A percentile compares a stretch with the other conserved stretches of the same genome.
phyloP scores from a whole-genome alignment of 2,888 invertebrate genomes.

The Ectropis crepuscularia region DNA sequence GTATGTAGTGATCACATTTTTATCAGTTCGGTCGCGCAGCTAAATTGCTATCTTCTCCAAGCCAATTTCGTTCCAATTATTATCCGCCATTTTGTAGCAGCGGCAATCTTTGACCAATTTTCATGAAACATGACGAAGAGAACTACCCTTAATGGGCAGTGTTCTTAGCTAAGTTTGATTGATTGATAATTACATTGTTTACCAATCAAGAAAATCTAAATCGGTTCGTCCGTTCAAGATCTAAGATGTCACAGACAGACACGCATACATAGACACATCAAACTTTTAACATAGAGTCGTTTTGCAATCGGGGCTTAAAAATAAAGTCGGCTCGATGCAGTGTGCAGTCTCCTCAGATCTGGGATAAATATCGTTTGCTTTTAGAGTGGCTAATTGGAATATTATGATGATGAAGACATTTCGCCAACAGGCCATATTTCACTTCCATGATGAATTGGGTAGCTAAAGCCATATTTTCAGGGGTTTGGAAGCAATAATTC shows the following conservation, averaged over 20 bases:
- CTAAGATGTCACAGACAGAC: not conserved
- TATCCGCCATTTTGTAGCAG: too few species aligned
- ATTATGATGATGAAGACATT: slow-evolving; percentile 33
- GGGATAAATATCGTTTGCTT: slow-evolving; percentile 31
- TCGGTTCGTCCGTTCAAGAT: too few species aligned
- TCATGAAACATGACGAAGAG: too few species aligned
- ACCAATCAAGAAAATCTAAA: too few species aligned
- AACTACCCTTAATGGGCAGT: too few species aligned
- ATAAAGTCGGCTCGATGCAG: not conserved
- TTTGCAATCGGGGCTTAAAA: not conserved
- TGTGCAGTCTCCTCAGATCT: not conserved
- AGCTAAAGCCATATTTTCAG: slow-evolving; percentile 9
- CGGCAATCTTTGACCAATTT: too few species aligned
- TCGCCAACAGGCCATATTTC: slow-evolving; percentile 24
- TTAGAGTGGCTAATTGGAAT: slow-evolving; percentile 33
- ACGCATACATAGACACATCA: not conserved
- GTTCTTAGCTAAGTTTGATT: too few species aligned
- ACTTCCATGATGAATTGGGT: slow-evolving; percentile 21
- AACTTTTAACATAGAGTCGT: not conserved
- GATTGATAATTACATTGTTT: too few species aligned
- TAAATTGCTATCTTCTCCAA: too few species aligned
- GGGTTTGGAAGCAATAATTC: slow-evolving; percentile 6
- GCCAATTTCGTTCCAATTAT: too few species aligned
- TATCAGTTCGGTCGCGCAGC: too few species aligned
- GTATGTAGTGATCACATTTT: too few species aligned